Evolutionary conservation across 2,888 invertebrate species (phyloP), one percentile per base, ranked within the genome.

Genomic region (Drosophila nr. fundita): DNA sequence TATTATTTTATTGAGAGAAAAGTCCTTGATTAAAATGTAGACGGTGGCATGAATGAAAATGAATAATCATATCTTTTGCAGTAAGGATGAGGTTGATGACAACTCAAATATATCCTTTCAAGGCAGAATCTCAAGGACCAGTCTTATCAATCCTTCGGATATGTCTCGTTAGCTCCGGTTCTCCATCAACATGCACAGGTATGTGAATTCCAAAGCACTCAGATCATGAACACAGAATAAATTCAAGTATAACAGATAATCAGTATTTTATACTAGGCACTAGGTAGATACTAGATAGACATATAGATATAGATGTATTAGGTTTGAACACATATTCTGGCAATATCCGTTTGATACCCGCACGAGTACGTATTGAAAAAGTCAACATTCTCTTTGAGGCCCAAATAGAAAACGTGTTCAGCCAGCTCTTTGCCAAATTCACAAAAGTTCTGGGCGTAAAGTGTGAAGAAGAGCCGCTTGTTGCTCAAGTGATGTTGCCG

Each of bases 401-500:
- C 93, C 61, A 92, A 66, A 67, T 87, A 92, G 68, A 92, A 92
- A 2, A 92, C 87, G 68, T 89, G 87, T 34, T 92, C 92, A 0
- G 93, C 91, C 53, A 92, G 69, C 36, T 91, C 90, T 58, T 90
- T 91, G 54, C 92, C 92, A 66, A 92, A 92, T 32, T 92, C 91
- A 57, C 92, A 92, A 62, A 92, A 92, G 49, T 92, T 92, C 67
- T 92, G 92, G 0, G 90, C 93, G 38, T 90, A 92, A 0, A 93
- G 75, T 0, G 92, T 91, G 29, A 92, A 92, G 64, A 92, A 92
- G 10, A 92, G 59, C 1, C 85, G 90, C 59, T 90, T 90, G 40
- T 92, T 92, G 68, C 80, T 87, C 48, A 92, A 64, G 18, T 90
- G 78, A 50, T 90, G 87, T 1, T 80, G 78, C 13, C 77, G 83